Percentiles rank a stretch among this genome's conserved stretches.
phyloP scores from a whole-genome alignment of 2,888 invertebrate genomes.

The Dilophus febrilis region DNA sequence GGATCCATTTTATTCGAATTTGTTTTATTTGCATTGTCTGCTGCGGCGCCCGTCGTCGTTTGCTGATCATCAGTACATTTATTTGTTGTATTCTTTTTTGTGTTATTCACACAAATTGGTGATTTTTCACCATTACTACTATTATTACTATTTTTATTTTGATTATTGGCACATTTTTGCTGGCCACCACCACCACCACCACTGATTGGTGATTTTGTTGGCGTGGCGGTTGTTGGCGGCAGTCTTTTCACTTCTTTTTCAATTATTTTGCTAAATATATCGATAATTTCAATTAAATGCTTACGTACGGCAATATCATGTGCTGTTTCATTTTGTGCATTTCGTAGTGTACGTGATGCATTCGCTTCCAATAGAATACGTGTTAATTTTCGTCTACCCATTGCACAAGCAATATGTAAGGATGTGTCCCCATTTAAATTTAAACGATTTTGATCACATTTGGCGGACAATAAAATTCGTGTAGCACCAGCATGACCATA shows the following conservation, averaged over 20 bases:
- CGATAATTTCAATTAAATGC: slow-evolving; percentile 66
- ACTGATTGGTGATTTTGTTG: slow-evolving; percentile 30
- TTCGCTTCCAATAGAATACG: slow-evolving; percentile 77
- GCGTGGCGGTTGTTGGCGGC: not conserved
- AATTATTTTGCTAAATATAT: too few relatives aligned
- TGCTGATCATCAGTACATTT: slow-evolving; percentile 30
- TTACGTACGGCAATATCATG: slow-evolving; percentile 79
- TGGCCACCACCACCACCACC: slow-evolving; percentile 12
- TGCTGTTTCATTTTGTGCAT: slow-evolving; percentile 58
- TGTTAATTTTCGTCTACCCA: slow-evolving; percentile 82
- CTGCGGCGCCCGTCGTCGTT: slow-evolving; percentile 18
- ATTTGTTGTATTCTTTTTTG: slow-evolving; percentile 37
- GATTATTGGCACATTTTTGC: slow-evolving; percentile 22
- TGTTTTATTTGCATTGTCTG: slow-evolving; percentile 7
- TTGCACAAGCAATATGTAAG: slow-evolving; percentile 83
- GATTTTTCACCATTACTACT: too few relatives aligned
- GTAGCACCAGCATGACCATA: slow-evolving; percentile 95
- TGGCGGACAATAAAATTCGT: slow-evolving; percentile 80
- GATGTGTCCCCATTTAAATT: slow-evolving; percentile 95
- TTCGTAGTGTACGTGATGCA: slow-evolving; percentile 45
- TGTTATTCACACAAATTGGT: too few relatives aligned
- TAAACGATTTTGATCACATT: slow-evolving; percentile 68
- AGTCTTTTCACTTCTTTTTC: slow-evolving; percentile 28
- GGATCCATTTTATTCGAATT: slow-evolving; percentile 27
- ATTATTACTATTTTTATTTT: slow-evolving; percentile 14